Evolutionary conservation across 1,140 invertebrate species (phyloP), one percentile per base, ranked within the genome.

Genomic region (Dendroctonus valens): DNA sequence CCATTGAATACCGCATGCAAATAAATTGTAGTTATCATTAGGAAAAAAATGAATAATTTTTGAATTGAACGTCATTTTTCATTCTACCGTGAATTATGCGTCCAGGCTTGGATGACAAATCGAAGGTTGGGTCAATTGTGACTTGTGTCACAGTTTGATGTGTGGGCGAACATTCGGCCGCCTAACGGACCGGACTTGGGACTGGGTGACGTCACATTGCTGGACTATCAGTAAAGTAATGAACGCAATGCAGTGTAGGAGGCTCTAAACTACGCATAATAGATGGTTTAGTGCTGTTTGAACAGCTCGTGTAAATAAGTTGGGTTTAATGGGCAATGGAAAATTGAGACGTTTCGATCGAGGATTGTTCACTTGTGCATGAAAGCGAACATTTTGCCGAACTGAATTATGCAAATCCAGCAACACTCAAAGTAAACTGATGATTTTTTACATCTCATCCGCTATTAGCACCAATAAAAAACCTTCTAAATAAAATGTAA

Each of bases 131-230:
- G 55, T 44, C n/a, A 14, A 15, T 2, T 50, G 48, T 15, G 26
- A 7, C 26, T 58, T 58, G 42, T 44, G 41, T 15, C 12, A 37
- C 9, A 48, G 42, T 46, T 14, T 11, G 46, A 26, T 12, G 46
- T 46, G 58, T 59, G 58, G 58, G 58, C 39, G 58, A 38, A 11
- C 42, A 59, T 49, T 59, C 58, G 46, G 58, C 42, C 58, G 48
- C 42, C 58, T 39, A 39, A 59, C 46, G 42, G 42, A 59, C 58
- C 58, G 58, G 58, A 59, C 44, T 37, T 40, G 14, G 37, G 48
- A 49, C 42, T 37, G 58, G 15, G 58, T 59, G 58, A 40, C 39
- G 53, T 55, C 38, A 55, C 38, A 39, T 42, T 12, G 55, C 44
- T 40, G 44, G 55, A 58, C 44, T 41, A 58, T n/a, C 55, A 50